Evolutionary conservation across 2,797 vertebrate genomes (phyloP), one percentile per base, ranked within the genome.

Genomic region (Brachyalestes nurse): DNA sequence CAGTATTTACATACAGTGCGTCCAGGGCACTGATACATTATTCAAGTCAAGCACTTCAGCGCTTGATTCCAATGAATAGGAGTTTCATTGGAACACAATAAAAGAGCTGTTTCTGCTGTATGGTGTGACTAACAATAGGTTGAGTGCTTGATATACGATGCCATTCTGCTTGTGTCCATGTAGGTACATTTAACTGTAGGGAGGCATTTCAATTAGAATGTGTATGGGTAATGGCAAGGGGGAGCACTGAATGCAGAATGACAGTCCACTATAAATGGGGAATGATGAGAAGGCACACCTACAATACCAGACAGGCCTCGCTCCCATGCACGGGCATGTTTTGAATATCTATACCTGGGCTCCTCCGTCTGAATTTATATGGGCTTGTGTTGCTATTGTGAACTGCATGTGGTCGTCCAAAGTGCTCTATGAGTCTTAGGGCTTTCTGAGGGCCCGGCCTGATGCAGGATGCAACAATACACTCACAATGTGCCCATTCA

Each of bases 1-100:
- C 88, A 90, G 90, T 92, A 94, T 94, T 94, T 95, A 94, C 93
- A 94, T 94, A 92, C 87, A 77, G 89, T 88, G 90, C 90, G 90
- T 80, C 71, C 64, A 72, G 40, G 16, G 53, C 21, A 61, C 80
- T 92, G 78, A 95, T 95, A 87, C 91, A 94, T 95, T 93, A 95
- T 95, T 95, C 94, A 95, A 47, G 47, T 64, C 45, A 77, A 83
- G 76, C 49, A 28, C 86, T 87, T 82, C 88, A 82, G 88, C 87
- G 75, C 92, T 90, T 92, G 90, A 91, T 91, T 90, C 91, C 89
- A 87, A 89, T 91, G 91, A 92, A 90, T 91, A 88, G 88, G 88
- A 90, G 88, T 91, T 93, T 90, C 87, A 91, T 83, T 89, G 89
- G 91, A 79, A 25, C 85, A 92, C 90, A 91, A 93, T 92, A 91